Evolutionary conservation across 2,888 invertebrate genomes (phyloP), one percentile per base, ranked within the genome.

Genomic region (Schizotus pectinicornis): DNA sequence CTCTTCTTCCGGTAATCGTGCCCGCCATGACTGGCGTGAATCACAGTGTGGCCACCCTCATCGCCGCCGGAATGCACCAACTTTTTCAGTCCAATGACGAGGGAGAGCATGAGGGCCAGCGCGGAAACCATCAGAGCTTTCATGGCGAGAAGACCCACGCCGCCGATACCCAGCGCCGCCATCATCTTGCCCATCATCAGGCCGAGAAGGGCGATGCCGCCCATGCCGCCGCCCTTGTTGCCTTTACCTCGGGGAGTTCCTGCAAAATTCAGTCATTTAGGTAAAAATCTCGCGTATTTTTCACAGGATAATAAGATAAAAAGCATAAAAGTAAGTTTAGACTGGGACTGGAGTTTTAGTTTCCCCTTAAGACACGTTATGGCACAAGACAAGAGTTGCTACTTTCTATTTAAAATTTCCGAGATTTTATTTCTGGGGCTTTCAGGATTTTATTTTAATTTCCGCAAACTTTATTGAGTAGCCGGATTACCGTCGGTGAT

Each of bases 141-240:
- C 88, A 91, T 88, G 13, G 92, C 90, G 0, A 92, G 76, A 0
- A 90, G 84, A 64, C 88, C 91, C 1, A 92, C 80, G 8, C 89
- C 89, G 32, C 90, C 91, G 7, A 92, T 83, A 37, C 91, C 90
- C 50, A 90, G 81, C 0, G 91, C 89, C 0, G 90, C 89, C 72
- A 92, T 78, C 73, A 88, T 87, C 76, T 91, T 92, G 54, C 88
- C 90, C 80, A 91, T 88, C 89, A 91, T 88, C 62, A 90, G 69
- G 0, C 88, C 90, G 68, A 90, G 77, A 50, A 86, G 66, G 69
- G 86, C 73, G 0, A 88, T 73, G 0, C 84, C 84, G 0, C 85
- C 85, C 2, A 84, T 81, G 2, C 85, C 80, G 55, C 81, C 80
- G 7, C 78, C 79, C 32, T 77, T 78, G 3, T 78, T 77, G 1